Evolutionary conservation across 2,113 vertebrate genomes (phyloP).

Genomic region (Climacteris rufus): DNA sequence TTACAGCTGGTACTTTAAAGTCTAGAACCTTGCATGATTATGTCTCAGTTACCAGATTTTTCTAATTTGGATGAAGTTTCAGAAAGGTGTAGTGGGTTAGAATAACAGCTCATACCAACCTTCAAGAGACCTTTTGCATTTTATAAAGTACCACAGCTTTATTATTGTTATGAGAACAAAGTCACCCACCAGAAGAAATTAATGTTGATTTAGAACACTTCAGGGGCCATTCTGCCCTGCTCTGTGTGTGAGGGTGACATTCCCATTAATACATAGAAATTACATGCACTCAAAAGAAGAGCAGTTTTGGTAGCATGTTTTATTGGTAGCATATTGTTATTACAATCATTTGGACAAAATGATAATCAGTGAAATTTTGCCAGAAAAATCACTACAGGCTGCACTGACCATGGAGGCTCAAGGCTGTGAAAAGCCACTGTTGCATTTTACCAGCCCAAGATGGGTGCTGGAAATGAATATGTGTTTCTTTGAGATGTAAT

Average conservation of each 20-base stretch:
- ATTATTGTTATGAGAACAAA: not conserved
- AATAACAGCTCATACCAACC: not conserved
- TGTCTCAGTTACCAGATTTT: not conserved
- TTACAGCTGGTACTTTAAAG: not conserved
- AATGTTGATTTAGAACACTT: conserved; percentile 19
- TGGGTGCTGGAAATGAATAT: not conserved
- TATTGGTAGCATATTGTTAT: not conserved
- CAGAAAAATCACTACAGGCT: not conserved
- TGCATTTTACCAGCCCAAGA: not conserved
- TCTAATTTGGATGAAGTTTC: not conserved
- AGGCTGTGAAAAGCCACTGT: not conserved
- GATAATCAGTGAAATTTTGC: not conserved
- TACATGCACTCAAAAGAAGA: not conserved
- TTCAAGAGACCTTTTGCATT: conserved; percentile 4
- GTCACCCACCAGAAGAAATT: not conserved
- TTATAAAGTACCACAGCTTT: not conserved
- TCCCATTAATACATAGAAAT: not conserved
- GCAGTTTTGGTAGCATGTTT: not conserved
- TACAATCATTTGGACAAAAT: not conserved
- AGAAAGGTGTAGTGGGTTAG: not conserved
- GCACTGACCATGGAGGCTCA: not conserved
- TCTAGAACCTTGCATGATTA: not conserved
- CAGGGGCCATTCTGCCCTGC: not conserved
- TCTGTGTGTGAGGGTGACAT: not conserved
- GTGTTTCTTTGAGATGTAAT: not conserved